Conservation (phyloP, 2,113 vertebrate genomes). For the Zapus hudsonius region DNA sequence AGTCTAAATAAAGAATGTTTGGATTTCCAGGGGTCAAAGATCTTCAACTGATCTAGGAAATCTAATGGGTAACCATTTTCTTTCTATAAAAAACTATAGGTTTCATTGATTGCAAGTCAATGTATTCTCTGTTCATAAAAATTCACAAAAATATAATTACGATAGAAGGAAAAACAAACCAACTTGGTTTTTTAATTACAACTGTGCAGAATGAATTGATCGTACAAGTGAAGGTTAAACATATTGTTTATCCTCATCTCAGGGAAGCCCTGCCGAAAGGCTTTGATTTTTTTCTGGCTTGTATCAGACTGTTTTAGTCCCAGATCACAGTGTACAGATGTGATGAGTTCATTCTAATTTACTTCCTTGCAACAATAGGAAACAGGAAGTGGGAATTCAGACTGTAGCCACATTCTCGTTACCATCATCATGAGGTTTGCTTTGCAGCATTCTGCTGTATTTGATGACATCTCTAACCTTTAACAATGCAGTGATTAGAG, state of each 20-base stretch:
- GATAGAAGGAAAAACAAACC: not conserved
- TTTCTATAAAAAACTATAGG: not conserved
- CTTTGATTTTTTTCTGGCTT: not conserved
- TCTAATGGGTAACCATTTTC: not conserved
- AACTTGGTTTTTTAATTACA: not conserved
- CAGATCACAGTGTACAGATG: too few relatives aligned
- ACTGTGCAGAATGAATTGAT: not conserved
- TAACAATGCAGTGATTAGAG: not conserved
- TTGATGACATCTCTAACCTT: not conserved
- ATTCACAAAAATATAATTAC: not conserved
- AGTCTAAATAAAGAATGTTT: too few relatives aligned
- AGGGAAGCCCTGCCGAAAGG: not conserved
- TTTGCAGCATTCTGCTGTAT: not conserved
- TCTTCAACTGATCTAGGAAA: not conserved
- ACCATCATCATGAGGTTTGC: not conserved
- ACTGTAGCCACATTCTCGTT: not conserved
- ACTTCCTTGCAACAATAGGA: not conserved
- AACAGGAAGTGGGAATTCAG: not conserved
- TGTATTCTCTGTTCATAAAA: not conserved
- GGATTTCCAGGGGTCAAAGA: too few relatives aligned
- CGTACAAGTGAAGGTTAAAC: not conserved
- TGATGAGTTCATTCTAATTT: not conserved
- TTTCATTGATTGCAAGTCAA: not conserved
- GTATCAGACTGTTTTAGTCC: not conserved
- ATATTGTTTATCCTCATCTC: not conserved